Base-by-base conservation (phyloP, 2,113 vertebrate genomes). In the Syngnathus scovelli region DNA sequence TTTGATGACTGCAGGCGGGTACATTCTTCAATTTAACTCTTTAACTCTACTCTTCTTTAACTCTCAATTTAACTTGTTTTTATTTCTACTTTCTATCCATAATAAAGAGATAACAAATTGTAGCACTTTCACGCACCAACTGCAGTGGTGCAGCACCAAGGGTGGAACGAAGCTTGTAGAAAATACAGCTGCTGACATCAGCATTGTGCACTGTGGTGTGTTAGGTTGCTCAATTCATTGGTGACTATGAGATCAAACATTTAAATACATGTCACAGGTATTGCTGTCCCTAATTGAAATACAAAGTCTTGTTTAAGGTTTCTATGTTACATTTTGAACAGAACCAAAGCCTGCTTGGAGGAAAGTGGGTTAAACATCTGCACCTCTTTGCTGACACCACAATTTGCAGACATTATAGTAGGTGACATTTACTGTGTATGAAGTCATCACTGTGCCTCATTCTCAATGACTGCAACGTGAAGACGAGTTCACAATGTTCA, bases 371-470 rank as follows among this genome's bases (percentile, higher is more conserved):
- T 56, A 33, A 33, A 16, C 13, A 7, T 1, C 2, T 71, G 16
- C 70, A 54, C 48, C 39, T 54, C 55, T 86, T 61, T 74, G 68
- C 76, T 38, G 63, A 64, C 71, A 78, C 72, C 71, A 43, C 54
- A 72, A 69, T 79, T 72, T 79, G 66, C 62, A 78, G 75, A 76
- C 75, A 82, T 78, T 84, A 80, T 67, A 78, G 55, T 82, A 77
- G 84, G 63, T 86, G 81, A 77, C 82, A 71, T 75, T 81, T 77
- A 18, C 44, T 7, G 44, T 48, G 69, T 66, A 80, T 82, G 63
- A 77, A 79, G 71, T 63, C 64, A 64, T 72, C 61, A 66, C 79
- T 69, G 70, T 4, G 37, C 37, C 23, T 78, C 49, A 71, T 78
- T 76, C 81, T 68, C 74, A 78, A 75, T 75, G 74, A 54, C 44